Base-by-base conservation (phyloP, 2,888 invertebrate genomes). In the Julus scanicus region DNA sequence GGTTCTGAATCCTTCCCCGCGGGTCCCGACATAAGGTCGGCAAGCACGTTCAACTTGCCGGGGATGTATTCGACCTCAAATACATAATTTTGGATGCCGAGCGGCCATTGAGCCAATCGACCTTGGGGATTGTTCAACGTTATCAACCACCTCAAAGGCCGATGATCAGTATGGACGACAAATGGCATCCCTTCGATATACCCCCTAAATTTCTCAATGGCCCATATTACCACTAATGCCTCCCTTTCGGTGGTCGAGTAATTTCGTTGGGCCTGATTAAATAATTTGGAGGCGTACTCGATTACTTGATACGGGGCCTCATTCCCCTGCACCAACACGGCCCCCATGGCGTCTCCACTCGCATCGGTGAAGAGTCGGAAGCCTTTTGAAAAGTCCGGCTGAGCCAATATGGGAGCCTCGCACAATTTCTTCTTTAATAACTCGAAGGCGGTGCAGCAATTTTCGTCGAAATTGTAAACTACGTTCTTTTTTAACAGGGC, bases 111-210 rank as follows among this genome's bases (percentile, higher is more conserved):
- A 4, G 63, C 63, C 6, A 63, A 20, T 0, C 63, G 20, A 20
- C 63, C 20, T 1, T 4, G 5, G 8, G 63, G 63, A 17, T 15
- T 20, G 1, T 63, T 63, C 4, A 17, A 2, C 2, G 57, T 17
- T 2, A 57, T 57, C 1, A 57, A 6, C 57, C 2, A 57, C 2
- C 57, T 15, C 17, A 15, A 20, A 1, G 20, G 63, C 17, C 20
- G 4, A 20, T 63, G 63, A 20, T 63, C 63, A 6, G 63, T 20
- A 8, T 63, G 63, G 0, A 63, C 63, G 20, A 63, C 63, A 63
- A 63, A 63, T 6, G 3, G 20, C 6, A 63, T n/a, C 1, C 92
- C 91, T 87, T 92, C 92, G 0, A 93, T 89, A 89, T 92, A 93
- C 0, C 91, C 91, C 39, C 92, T 40, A 53, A 89, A 89, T 53